These are phyloP conservation scores for Aix galericulata DNA, from an alignment of 2,113 vertebrate species.

Conservation along the genomic window DNA sequence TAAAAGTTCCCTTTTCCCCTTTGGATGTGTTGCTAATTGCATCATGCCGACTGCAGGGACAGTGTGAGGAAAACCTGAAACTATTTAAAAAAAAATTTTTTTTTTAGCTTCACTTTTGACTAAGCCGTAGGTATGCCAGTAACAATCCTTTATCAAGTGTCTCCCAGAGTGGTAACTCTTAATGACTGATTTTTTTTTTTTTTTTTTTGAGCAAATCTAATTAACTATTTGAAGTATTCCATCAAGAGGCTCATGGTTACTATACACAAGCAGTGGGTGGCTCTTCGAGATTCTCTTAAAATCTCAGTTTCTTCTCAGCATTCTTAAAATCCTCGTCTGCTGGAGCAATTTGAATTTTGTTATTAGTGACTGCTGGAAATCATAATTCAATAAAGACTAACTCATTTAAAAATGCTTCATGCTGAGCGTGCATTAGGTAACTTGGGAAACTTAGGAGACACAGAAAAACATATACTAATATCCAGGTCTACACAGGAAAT, in stretches of 20 bases:
- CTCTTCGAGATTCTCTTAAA: slow-evolving; percentile 77
- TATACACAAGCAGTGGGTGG: slow-evolving; percentile 74
- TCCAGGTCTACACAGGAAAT: slow-evolving; percentile 74
- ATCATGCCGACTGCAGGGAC: slow-evolving; percentile 48
- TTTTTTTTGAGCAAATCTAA: slow-evolving; percentile 77
- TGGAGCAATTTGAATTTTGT: slow-evolving; percentile 95
- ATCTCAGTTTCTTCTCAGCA: slow-evolving; percentile 76
- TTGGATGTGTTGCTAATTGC: slow-evolving; percentile 74
- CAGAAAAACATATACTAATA: slow-evolving; percentile 69
- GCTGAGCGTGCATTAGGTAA: slow-evolving; percentile 89
- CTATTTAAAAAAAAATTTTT: not conserved
- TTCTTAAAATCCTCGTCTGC: slow-evolving; percentile 84
- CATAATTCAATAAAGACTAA: slow-evolving; percentile 95
- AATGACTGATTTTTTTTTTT: slow-evolving; percentile 66
- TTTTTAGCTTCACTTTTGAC: slow-evolving; percentile 65
- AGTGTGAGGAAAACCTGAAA: slow-evolving; percentile 55
- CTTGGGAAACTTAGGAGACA: slow-evolving; percentile 73
- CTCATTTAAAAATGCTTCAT: slow-evolving; percentile 91
- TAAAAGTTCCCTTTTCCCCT: slow-evolving; percentile 59
- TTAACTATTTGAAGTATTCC: slow-evolving; percentile 82
- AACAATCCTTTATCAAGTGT: slow-evolving; percentile 60
- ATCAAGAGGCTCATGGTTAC: slow-evolving; percentile 73
- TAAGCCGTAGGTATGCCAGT: slow-evolving; percentile 54
- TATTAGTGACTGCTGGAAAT: slow-evolving; percentile 93
- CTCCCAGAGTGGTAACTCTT: slow-evolving; percentile 69